phyloP scores from a whole-genome alignment of 2,113 vertebrate genomes.

The Monopterus albus region DNA sequence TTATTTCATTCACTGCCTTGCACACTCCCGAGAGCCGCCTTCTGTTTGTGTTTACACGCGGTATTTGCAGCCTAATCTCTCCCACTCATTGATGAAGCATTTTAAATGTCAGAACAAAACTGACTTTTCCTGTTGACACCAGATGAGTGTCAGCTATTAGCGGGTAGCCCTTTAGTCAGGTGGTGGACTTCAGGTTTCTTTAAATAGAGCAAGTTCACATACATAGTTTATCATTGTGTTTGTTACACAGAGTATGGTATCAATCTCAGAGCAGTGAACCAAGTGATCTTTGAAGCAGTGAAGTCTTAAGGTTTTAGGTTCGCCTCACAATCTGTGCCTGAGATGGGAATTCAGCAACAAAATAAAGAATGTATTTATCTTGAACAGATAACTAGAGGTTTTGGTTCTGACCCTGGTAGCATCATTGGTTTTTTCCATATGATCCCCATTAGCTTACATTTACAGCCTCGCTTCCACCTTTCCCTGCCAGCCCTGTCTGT shows the following conservation, averaged over 20 bases:
- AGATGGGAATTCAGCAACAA: background rate
- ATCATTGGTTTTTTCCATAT: conserved; percentile 50
- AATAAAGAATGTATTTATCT: conserved; percentile 5
- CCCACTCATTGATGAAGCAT: conserved; percentile 32
- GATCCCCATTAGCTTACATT: conserved; percentile 50
- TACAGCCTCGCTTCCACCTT: conserved; percentile 35
- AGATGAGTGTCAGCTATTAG: conserved; percentile 2
- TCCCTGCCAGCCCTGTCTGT: conserved; percentile 32
- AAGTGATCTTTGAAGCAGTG: background rate
- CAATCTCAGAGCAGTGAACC: background rate
- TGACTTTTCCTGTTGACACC: conserved; percentile 29
- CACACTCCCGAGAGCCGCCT: background rate
- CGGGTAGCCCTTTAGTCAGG: conserved; percentile 4
- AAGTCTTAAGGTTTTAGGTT: background rate
- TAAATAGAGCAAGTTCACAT: background rate
- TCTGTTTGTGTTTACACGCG: conserved; percentile 34
- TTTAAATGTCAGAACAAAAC: conserved; percentile 49
- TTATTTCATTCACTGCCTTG: conserved; percentile 3
- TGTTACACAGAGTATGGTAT: too few species aligned
- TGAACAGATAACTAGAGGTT: conserved; percentile 11
- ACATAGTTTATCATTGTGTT: background rate
- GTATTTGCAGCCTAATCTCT: conserved; percentile 29
- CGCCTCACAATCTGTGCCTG: background rate
- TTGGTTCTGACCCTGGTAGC: conserved; percentile 18
- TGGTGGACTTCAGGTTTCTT: background rate